These are phyloP conservation scores for Nasonovia ribisnigri DNA, from an alignment of 2,888 invertebrate genomes.

Conservation along the genomic window DNA sequence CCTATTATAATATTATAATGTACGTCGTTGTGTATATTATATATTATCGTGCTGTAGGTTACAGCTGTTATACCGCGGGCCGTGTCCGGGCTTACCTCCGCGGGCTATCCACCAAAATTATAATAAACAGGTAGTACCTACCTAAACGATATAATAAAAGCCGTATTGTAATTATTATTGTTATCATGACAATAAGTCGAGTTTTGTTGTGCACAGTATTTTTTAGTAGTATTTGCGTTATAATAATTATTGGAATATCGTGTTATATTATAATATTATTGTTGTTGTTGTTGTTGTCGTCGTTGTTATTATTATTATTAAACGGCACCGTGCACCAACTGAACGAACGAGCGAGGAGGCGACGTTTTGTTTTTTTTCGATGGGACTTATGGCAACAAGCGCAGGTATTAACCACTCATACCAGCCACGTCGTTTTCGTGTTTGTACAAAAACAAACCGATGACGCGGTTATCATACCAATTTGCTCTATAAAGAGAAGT, in stretches of 20 bases:
- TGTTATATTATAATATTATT: not conserved
- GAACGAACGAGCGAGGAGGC: not conserved
- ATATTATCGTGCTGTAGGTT: too few relatives aligned
- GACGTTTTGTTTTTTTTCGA: not conserved
- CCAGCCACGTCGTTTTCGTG: not conserved
- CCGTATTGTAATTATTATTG: not conserved
- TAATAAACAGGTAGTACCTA: not conserved
- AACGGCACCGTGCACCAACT: not conserved
- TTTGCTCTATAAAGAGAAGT: not conserved
- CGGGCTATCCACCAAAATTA: not conserved
- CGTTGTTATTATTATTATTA: not conserved
- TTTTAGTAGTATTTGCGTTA: not conserved
- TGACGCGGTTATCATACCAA: not conserved
- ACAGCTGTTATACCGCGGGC: not conserved
- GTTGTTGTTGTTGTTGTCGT: not conserved
- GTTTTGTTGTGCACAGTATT: not conserved
- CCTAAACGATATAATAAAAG: not conserved
- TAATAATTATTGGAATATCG: too few relatives aligned
- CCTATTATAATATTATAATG: not conserved
- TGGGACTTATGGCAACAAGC: too few relatives aligned
- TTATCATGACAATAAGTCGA: not conserved
- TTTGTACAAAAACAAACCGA: not conserved
- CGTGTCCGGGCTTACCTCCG: not conserved
- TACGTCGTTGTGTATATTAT: not conserved
- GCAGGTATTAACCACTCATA: too few relatives aligned